Percentiles rank a stretch among this genome's conserved stretches.
phyloP scores from a whole-genome alignment of 2,888 invertebrate genomes.

The Eledona agricola region DNA sequence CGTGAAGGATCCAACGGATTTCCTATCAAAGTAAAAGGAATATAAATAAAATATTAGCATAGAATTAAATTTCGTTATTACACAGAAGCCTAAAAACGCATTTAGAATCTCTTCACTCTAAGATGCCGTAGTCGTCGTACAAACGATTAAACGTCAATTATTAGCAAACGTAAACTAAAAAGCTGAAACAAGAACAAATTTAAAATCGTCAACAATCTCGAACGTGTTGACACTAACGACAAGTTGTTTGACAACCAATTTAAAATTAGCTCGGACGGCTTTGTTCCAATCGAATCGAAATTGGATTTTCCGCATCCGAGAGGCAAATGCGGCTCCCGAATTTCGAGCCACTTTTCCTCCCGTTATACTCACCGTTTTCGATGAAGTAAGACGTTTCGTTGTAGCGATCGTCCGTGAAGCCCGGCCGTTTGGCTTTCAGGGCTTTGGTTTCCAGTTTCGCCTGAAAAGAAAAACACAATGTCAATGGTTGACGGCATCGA shows the following conservation, averaged over 20 bases:
- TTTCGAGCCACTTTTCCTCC: slow-evolving; percentile 34
- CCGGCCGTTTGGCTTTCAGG: slow-evolving; percentile 88
- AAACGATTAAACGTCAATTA: no score
- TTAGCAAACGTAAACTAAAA: no score
- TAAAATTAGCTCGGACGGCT: slow-evolving; percentile 17
- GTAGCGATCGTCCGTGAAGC: slow-evolving; percentile 91
- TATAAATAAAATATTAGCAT: no score
- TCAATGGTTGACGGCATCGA: slow-evolving; percentile 25
- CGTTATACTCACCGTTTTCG: slow-evolving; percentile 82
- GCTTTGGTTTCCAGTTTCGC: slow-evolving; percentile 92
- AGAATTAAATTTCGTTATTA: no score
- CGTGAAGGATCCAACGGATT: no score
- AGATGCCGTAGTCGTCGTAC: no score
- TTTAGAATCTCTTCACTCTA: no score
- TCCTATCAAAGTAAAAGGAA: no score
- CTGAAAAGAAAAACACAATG: slow-evolving; percentile 67
- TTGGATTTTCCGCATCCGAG: slow-evolving; percentile 35
- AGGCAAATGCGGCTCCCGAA: slow-evolving; percentile 34
- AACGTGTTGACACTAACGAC: slow-evolving; percentile 25
- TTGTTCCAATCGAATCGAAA: slow-evolving; percentile 18
- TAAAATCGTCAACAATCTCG: slow-evolving; percentile 15
- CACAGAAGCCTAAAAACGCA: no score
- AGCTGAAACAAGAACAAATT: neutral
- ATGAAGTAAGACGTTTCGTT: slow-evolving; percentile 95
- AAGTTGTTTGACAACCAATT: slow-evolving; percentile 25